Conservation (phyloP, 2,113 vertebrate species). For the Podarcis cretensis region DNA sequence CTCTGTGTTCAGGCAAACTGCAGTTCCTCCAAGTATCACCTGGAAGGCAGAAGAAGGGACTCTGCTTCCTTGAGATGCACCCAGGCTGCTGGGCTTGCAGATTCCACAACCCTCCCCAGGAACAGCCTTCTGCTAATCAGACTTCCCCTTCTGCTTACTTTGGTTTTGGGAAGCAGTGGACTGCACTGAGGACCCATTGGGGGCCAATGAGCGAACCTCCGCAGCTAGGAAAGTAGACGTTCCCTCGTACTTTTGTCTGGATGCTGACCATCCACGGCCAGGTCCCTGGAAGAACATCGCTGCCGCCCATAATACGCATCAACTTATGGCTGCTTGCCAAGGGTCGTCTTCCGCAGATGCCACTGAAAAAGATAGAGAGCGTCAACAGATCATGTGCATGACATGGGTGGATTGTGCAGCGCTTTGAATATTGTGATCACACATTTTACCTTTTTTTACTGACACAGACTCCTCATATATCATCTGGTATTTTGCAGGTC, state of each 20-base stretch:
- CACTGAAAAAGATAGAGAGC: not conserved
- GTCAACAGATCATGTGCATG: not conserved
- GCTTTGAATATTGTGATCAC: too few relatives aligned
- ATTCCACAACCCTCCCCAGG: not conserved
- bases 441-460: too few relatives aligned
- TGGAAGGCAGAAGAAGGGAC: not conserved
- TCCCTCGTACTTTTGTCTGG: not conserved
- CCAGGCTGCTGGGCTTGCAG: not conserved
- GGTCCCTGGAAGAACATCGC: constrained; percentile 8
- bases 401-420: not conserved
- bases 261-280: constrained; percentile 59
- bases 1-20: not conserved
- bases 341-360: constrained; percentile 39
- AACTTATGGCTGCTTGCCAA: not conserved
- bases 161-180: not conserved
- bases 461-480: too few relatives aligned
- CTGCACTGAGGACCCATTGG: constrained; percentile 48
- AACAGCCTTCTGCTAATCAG: too few relatives aligned
- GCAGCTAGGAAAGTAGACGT: constrained; percentile 21
- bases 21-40: not conserved
- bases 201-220: constrained; percentile 43
- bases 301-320: not conserved
- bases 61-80: not conserved
- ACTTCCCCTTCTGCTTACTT: constrained; percentile 7
- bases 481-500: too few relatives aligned